Conservation (phyloP, 2,113 vertebrate genomes). For the Pedetes capensis region DNA sequence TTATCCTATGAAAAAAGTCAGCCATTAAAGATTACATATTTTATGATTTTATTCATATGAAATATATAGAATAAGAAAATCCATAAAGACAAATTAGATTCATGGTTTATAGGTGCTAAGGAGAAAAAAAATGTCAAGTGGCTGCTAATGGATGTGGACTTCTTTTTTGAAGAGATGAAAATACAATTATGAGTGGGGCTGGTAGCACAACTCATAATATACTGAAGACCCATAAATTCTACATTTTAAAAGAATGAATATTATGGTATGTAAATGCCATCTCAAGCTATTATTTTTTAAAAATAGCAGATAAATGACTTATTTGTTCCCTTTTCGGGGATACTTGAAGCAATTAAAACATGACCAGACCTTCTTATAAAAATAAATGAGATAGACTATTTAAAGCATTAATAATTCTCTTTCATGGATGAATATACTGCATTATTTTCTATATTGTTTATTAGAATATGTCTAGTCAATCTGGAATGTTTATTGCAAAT, state of each 20-base stretch:
- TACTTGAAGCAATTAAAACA: background rate
- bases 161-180: background rate
- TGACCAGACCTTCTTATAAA: background rate
- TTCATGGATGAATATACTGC: accelerated
- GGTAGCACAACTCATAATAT: background rate
- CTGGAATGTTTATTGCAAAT: background rate
- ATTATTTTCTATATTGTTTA: background rate
- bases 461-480: background rate
- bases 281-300: background rate
- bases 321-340: background rate
- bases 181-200: background rate
- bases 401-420: background rate
- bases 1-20: background rate
- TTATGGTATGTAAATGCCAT: background rate
- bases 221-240: background rate
- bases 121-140: background rate
- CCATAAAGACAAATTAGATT: background rate
- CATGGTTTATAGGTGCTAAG: background rate
- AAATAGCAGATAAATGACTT: background rate
- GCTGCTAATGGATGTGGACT: background rate
- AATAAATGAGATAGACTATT: background rate
- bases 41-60: background rate
- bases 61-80: background rate
- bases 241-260: background rate
- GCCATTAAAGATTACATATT: background rate